These are phyloP conservation scores for Babylonia areolata DNA, from an alignment of 1,140 invertebrate genomes.

Conservation along the genomic window DNA sequence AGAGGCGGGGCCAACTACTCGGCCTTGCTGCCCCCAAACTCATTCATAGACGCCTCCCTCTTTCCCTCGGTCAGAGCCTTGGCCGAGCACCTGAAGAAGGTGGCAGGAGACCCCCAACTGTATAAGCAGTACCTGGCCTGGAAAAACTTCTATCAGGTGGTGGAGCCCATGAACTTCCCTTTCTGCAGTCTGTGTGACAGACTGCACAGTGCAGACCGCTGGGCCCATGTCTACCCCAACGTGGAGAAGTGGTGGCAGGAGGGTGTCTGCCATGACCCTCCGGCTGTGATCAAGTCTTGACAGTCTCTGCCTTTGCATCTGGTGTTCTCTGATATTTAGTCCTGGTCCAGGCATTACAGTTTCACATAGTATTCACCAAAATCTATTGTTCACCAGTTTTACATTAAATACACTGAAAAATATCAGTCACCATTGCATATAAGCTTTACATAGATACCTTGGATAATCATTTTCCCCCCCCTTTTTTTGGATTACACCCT, in stretches of 20 bases:
- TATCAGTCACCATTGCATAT: too few relatives aligned
- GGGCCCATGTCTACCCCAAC: constrained; percentile 30
- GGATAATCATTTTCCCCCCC: too few relatives aligned
- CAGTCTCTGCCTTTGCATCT: too few relatives aligned
- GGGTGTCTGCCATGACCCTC: constrained; percentile 27
- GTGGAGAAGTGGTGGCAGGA: constrained; percentile 41
- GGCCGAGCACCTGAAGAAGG: constrained; percentile 76
- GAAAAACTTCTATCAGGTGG: constrained; percentile 60
- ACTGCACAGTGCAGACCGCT: background rate
- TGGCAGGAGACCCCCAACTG: constrained; percentile 72
- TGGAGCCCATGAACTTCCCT: constrained; percentile 32
- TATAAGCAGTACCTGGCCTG: constrained; percentile 68
- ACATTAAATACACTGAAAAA: too few relatives aligned
- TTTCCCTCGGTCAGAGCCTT: constrained; percentile 77
- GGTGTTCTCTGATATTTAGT: too few relatives aligned
- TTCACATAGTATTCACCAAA: too few relatives aligned
- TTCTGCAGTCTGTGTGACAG: constrained; percentile 27
- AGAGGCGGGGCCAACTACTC: constrained; percentile 81
- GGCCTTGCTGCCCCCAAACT: constrained; percentile 80
- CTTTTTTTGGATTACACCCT: too few relatives aligned
- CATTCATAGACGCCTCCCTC: constrained; percentile 81
- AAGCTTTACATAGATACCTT: too few relatives aligned
- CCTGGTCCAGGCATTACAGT: too few relatives aligned
- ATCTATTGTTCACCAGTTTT: too few relatives aligned
- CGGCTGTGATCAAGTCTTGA: background rate